These are phyloP conservation scores for Phortica okadai DNA, from an alignment of 2,888 invertebrate species.

Conservation along the genomic window DNA sequence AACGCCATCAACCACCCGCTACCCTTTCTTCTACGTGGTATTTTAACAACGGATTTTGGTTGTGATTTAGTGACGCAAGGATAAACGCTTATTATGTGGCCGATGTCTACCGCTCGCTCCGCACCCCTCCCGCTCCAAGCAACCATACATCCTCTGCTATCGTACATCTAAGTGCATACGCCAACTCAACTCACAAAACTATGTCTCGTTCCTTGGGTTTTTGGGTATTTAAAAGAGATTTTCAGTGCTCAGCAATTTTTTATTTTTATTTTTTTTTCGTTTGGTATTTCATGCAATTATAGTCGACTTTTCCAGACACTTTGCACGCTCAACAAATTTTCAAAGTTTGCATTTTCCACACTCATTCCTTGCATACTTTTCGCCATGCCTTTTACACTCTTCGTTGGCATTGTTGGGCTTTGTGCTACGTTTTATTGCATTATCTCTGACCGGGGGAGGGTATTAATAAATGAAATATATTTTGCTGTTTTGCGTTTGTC, in stretches of 20 bases:
- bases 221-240: slow-evolving; percentile 12
- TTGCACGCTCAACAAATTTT: slow-evolving; percentile 69
- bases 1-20: background rate
- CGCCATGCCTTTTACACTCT: slow-evolving; percentile 18
- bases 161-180: slow-evolving; percentile 15
- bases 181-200: background rate
- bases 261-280: background rate
- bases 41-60: slow-evolving; percentile 71
- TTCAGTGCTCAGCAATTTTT: slow-evolving; percentile 22
- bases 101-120: background rate
- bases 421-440: background rate
- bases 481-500: background rate
- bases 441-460: background rate
- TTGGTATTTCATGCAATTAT: slow-evolving; percentile 66
- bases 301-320: slow-evolving; percentile 47
- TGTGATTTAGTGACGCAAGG: slow-evolving; percentile 68
- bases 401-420: background rate
- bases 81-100: slow-evolving; percentile 37
- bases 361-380: background rate
- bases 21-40: slow-evolving; percentile 41
- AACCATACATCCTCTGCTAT: slow-evolving; percentile 14
- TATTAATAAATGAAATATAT: slow-evolving; percentile 18
- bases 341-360: slow-evolving; percentile 48
- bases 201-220: background rate
- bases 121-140: background rate